These are phyloP conservation scores for Egretta garzetta DNA, from an alignment of 2,113 vertebrate genomes.

Conservation along the genomic window DNA sequence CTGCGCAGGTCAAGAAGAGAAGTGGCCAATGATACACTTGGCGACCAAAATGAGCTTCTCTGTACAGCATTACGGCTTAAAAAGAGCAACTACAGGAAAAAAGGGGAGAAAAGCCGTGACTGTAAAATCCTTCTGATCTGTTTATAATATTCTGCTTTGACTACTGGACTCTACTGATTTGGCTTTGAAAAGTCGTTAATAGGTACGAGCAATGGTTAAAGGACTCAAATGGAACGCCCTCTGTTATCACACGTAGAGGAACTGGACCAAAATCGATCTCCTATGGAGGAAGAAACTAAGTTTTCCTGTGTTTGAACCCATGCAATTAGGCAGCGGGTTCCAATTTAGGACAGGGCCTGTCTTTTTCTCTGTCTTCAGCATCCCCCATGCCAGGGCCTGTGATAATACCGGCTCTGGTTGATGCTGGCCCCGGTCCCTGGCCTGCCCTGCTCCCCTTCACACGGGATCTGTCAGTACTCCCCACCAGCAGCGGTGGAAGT, in stretches of 20 bases:
- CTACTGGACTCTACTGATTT: neutral
- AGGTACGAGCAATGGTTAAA: neutral
- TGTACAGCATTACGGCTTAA: neutral
- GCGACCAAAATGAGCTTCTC: neutral
- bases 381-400: neutral
- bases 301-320: neutral
- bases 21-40: neutral
- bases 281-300: neutral
- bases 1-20: neutral
- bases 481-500: rapidly evolving
- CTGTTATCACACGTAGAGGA: neutral
- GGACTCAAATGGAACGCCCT: neutral
- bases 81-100: neutral
- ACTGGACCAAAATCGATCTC: neutral
- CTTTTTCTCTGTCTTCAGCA: neutral
- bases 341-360: neutral
- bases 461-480: neutral
- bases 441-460: neutral
- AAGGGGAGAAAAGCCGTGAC: neutral
- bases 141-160: neutral
- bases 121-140: neutral
- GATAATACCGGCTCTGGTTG: neutral
- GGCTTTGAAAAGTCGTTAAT: neutral
- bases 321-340: neutral
- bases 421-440: rapidly evolving